Evolutionary conservation across 2,797 vertebrate genomes (phyloP), one percentile per base, ranked within the genome.

Genomic region (Cryptoblepharus egeriae): DNA sequence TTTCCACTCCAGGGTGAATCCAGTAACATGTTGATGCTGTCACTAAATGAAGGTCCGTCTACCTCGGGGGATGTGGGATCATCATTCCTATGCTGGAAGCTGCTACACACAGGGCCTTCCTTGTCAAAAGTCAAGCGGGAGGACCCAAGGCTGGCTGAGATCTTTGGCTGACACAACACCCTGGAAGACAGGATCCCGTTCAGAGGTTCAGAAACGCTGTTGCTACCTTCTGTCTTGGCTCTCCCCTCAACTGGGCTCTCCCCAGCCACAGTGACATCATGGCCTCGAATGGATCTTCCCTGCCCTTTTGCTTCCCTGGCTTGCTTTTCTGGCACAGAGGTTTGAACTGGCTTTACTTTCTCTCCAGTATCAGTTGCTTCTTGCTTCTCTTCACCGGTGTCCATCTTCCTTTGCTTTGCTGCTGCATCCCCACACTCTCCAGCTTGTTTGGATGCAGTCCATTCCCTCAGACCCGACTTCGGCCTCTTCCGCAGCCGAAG

Each of bases 1-100:
- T 83, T 79, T 74, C 76, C 82, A 28, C 82, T 83, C 82, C 82
- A 83, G 11, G 82, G 82, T 58, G 82, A 83, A 78, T 79, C 75
- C 61, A 79, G 61, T 22, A 83, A 65, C 72, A 79, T 58, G 35
- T 83, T 76, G 45, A 79, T 83, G 76, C 76, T 83, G 76, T 79
- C 82, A 37, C 82, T 83, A 26, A 83, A 63, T 15, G 82, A 83
- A 22, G 82, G 82, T 35, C 76, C 63, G 42, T 79, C 82, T 13
- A 26, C 55, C 24, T 83, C 82, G 26, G 82, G 76, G 73, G 82
- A 79, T 20, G 61, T 13, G 16, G 45, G 82, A 26, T 37, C 76
- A 58, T 79, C 76, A 22, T 83, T 57, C 22, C 37, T 70, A 22
- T 3, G 60, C 32, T 72, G 76, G 24, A 61, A 61, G 24, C 82